Base-by-base conservation (phyloP, 1,140 invertebrate species). In the Rhyzopertha dominica region DNA sequence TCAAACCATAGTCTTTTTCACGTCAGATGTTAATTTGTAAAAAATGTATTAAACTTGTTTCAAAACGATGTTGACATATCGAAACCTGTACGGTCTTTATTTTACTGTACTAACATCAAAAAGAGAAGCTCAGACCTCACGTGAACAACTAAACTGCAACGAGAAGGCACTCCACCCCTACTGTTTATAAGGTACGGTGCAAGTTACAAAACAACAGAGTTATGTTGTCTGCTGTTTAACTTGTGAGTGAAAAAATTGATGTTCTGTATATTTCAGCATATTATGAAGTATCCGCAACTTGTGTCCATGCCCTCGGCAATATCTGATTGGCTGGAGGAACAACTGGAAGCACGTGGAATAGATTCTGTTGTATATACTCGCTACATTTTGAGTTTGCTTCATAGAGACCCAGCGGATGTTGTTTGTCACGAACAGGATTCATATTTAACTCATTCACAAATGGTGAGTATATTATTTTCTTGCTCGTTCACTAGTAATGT, bases 281-380 rank as follows among this genome's bases (percentile, higher is more conserved):
- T 56, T 63, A 72, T 73, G 70, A 73, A 72, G 70, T 71, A 69
- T 61, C 68, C 65, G 50, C 67, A 66, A 55, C 47, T 69, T 60
- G 64, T 68, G 56, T 69, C 68, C 50, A 70, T 74, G 72, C 74
- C 74, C 54, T 69, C 68, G 58, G 67, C 69, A 47, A 62, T 73
- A 47, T 69, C 66, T 45, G 57, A 65, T 60, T 79, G 76, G 76
- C 69, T 79, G 49, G 70, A 75, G 56, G 72, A 74, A 56, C 74
- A 78, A 65, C 65, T 79, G 43, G 76, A 78, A 62, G 69, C 71
- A 24, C 66, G 74, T 37, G 76, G 76, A 34, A 76, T 79, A 56
- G 76, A 78, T 60, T 70, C 74, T 39, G 65, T 71, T 24, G 63
- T 75, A 24, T 78, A 78, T 56, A 72, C 75, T 41, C 72, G 74